Base-by-base conservation (phyloP, 2,113 vertebrate species). In the Cercopithecus mona region DNA sequence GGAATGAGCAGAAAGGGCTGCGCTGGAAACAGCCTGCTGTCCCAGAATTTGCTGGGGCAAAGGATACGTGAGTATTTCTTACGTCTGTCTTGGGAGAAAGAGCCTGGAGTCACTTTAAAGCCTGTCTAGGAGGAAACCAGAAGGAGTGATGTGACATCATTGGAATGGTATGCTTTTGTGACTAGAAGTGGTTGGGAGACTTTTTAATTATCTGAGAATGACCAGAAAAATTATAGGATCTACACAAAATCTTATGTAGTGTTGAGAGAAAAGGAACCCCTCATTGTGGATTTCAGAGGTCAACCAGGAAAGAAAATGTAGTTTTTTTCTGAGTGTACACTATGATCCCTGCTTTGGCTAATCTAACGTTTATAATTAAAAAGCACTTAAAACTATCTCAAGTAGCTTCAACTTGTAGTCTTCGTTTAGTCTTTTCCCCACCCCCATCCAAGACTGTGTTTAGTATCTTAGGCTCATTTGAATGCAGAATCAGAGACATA, bases 201-300 rank as follows among this genome's bases (percentile, higher is more conserved):
- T 86, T 84, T 97, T 79, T 82, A 89, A 78, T 95, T 85, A 81
- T 78, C 59, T 83, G 59, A 97, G 40, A 92, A 68, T 79, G n/a
- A 87, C 79, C 48, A 45, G 66, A 78, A 93, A 81, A 91, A 93
- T 87, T 82, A 40, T 6, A 89, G 40, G 57, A 59, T 59, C n/a
- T 80, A 66, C 25, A n/a, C 59, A 22, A 38, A 50, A 90, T 90
- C 84, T 79, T 94, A 57, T 23, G 61, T 55, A 89, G 38, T 18
- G 8, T 52, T 81, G n/a, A 35, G 23, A 80, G 70, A 76, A 81
- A 92, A 64, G 22, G 20, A 72, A 48, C 25, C 25, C 68, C 5
- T 93, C 35, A 40, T 73, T 10, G 6, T 86, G 85, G 45, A 30
- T 76, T 96, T 93, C 57, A 73, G 43, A 75, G 68, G 66, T 40